A percentile compares a stretch with the other conserved stretches of the same genome.
Evolutionary conservation across 2,888 invertebrate genomes (phyloP).

Genomic region (Dicyrtoma fusca): DNA sequence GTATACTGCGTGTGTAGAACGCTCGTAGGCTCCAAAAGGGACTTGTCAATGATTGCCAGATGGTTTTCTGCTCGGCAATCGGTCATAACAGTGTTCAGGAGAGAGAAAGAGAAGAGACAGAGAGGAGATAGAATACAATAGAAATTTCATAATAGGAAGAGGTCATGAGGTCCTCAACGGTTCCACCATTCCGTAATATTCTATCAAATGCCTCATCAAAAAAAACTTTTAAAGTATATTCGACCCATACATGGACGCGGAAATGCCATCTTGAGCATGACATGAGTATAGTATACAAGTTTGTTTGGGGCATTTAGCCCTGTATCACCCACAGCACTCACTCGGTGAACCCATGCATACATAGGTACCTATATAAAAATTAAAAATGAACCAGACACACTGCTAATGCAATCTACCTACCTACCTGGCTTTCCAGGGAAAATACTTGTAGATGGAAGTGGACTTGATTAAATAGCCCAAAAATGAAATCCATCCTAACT

Average conservation of each 20-base stretch:
- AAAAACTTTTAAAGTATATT: conserved; percentile 13
- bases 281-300: not conserved
- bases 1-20: not conserved
- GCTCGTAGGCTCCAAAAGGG: not conserved
- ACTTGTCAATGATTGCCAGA: conserved; percentile 36
- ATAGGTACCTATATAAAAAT: too few species aligned
- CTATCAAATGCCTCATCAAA: conserved; percentile 23
- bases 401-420: too few species aligned
- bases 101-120: conserved; percentile 4
- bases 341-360: too few species aligned
- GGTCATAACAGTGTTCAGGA: conserved; percentile 27
- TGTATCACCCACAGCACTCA: not conserved
- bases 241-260: not conserved
- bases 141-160: conserved; percentile 34
- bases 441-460: too few species aligned
- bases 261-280: conserved; percentile 1
- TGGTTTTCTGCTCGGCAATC: conserved; percentile 32
- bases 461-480: too few species aligned
- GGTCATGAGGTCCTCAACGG: conserved; percentile 40
- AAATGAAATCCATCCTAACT: too few species aligned
- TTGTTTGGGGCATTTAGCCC: not conserved
- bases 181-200: conserved; percentile 17
- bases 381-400: too few species aligned
- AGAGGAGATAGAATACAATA: conserved; percentile 20
- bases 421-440: too few species aligned